Base-by-base conservation (phyloP, 2,888 invertebrate genomes). In the Lepetodrilus schrolli region DNA sequence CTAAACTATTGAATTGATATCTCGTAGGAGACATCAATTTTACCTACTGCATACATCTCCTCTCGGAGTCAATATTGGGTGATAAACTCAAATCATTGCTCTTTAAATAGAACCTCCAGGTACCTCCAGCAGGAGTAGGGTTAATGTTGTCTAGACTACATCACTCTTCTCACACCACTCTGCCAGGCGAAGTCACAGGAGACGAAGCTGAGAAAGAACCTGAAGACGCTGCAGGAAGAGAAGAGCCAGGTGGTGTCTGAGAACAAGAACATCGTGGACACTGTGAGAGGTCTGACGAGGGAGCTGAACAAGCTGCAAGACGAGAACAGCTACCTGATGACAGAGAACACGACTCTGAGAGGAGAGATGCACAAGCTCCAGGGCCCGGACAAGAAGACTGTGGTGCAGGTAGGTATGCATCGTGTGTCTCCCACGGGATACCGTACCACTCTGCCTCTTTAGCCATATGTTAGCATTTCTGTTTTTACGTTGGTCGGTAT, bases 171-270 rank as follows among this genome's bases (percentile, higher is more conserved):
- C n/a, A n/a, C n/a, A n/a, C n/a, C n/a, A n/a, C n/a, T n/a, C n/a
- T n/a, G n/a, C n/a, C 47, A 72, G 65, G 66, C 36, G n/a, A 65
- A 47, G 20, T 37, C 71, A 4, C 81, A 83, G 21, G 82, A 80
- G 75, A 77, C 79, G 13, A 83, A 80, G 65, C 70, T 82, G 50
- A 82, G 79, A 74, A 75, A 77, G 7, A 73, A 80, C 34, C 66
- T 80, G 8, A 76, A 78, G 34, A 74, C 34, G 65, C 8, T 38
- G 17, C 65, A 75, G 21, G 37, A 69, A 65, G 66, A 75, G 49
- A 72, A 69, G 49, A 48, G 30, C 36, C 65, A 50, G n/a, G 23
- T 75, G 13, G 65, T 50, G 26, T 38, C 68, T n/a, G 68, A 72
- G 49, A 37, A 47, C 23, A 43, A 69, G 26, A 38, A 72, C n/a